Base-by-base conservation (phyloP, 2,797 vertebrate species). In the Amazona finschi region DNA sequence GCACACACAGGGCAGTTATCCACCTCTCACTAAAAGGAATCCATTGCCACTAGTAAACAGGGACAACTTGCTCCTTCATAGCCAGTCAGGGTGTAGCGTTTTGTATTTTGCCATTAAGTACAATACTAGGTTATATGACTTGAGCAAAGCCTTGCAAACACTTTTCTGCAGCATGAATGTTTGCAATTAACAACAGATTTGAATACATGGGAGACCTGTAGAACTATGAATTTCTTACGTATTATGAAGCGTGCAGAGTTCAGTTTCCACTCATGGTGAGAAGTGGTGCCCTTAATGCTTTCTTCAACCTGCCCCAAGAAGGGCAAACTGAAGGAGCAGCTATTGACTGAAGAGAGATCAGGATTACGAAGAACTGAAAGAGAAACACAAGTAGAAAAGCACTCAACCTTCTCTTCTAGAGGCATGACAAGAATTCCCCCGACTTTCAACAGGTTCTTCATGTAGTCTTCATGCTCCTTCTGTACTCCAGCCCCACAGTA, bases 401-500 rank as follows among this genome's bases (percentile, higher is more conserved):
- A 72, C 31, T 47, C 81, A 61, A 99, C 99, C 99, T 99, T 99
- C 86, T 99, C 99, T 95, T 99, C 99, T 24, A 99, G 97, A 7
- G 99, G 99, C 98, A 99, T 99, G 93, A 99, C 99, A 44, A 99
- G 98, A 95, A 99, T 98, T 31, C 99, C 99, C 6, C 99, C 99
- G 67, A 99, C 96, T 97, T 99, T 99, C 69, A 99, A 97, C 81
- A 99, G 98, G 95, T 97, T 99, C 97, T 98, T 99, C 99, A 99
- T 99, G 97, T 99, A 99, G 36, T 98, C 98, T 96, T 99, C 99
- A 0, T 99, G 99, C 22, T 99, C 99, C 69, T 98, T 99, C 97
- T 99, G 99, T 38, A 99, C 99, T 2, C 99, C 99, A 3, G 99
- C 99, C 3, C 99, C 99, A 27, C 99, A 99, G 97, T 99, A 99